Evolutionary conservation across 2,888 invertebrate species (phyloP).

Genomic region (Eupithecia inturbata): DNA sequence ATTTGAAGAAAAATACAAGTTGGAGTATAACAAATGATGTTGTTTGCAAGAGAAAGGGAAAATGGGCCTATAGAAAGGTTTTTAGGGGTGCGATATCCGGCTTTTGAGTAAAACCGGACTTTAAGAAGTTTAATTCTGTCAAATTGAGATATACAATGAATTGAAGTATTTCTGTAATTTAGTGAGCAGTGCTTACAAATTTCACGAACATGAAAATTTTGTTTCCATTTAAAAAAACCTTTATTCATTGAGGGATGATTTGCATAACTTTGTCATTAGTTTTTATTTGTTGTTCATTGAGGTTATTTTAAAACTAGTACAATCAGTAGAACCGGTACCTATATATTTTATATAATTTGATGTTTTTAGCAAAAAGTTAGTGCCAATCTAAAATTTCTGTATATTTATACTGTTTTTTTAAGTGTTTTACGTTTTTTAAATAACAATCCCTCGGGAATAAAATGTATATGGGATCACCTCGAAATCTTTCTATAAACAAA

Average conservation of each 20-base stretch:
- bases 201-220: not conserved
- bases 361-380: not conserved
- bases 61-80: constrained; percentile 59
- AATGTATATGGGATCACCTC: not conserved
- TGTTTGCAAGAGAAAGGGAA: constrained; percentile 72
- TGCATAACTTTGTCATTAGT: not conserved
- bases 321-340: not conserved
- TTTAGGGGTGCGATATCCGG: constrained; percentile 30
- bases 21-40: constrained; percentile 82
- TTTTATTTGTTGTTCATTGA: not conserved
- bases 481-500: not conserved
- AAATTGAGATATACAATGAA: not conserved
- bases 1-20: constrained; percentile 75
- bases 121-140: not conserved
- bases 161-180: not conserved
- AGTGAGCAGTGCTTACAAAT: not conserved
- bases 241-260: not conserved
- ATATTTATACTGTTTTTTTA: too few relatives aligned
- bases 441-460: not conserved
- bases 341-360: not conserved
- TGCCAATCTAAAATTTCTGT: not conserved
- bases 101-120: constrained; percentile 21
- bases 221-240: not conserved
- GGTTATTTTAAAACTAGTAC: not conserved
- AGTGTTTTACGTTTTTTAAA: too few relatives aligned